A percentile compares a stretch with the other conserved stretches of the same genome.
Conservation (phyloP, 2,888 invertebrate species). For the Eulithis prunata region DNA sequence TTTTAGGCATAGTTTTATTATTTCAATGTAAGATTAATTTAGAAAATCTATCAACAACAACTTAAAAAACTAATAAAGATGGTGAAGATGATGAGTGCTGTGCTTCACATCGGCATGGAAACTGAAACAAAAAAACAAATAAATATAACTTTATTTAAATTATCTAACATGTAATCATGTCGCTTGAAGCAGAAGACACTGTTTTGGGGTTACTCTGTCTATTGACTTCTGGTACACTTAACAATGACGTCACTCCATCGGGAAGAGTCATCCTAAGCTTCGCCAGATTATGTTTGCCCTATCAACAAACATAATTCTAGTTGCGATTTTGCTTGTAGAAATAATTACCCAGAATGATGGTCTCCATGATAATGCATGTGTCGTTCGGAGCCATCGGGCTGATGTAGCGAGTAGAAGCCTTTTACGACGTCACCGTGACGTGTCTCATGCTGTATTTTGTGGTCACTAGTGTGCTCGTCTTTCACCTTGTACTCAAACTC, state of each 20-base stretch:
- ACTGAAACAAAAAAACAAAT: slow-evolving; percentile 37
- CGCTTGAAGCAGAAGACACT: no score
- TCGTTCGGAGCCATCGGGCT: slow-evolving; percentile 74
- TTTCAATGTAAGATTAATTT: no score
- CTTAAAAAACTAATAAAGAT: not conserved
- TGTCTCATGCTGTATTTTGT: slow-evolving; percentile 70
- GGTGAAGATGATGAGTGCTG: slow-evolving; percentile 42
- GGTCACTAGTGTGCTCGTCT: slow-evolving; percentile 73
- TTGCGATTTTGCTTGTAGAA: no score
- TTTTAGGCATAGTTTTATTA: no score
- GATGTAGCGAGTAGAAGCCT: slow-evolving; percentile 79
- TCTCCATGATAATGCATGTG: slow-evolving; percentile 54
- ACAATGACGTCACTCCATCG: no score
- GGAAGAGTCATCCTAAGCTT: no score
- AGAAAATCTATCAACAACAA: no score
- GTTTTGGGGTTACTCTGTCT: no score
- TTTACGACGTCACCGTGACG: slow-evolving; percentile 82
- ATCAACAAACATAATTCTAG: not conserved
- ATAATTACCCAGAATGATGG: slow-evolving; percentile 54
- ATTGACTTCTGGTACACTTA: no score
- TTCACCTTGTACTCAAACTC: slow-evolving; percentile 71
- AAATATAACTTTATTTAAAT: slow-evolving; percentile 24
- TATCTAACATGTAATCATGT: no score
- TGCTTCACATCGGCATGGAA: slow-evolving; percentile 54
- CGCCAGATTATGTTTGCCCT: no score